Conservation (phyloP, 1,140 invertebrate species). For the Sitodiplosis mosellana region DNA sequence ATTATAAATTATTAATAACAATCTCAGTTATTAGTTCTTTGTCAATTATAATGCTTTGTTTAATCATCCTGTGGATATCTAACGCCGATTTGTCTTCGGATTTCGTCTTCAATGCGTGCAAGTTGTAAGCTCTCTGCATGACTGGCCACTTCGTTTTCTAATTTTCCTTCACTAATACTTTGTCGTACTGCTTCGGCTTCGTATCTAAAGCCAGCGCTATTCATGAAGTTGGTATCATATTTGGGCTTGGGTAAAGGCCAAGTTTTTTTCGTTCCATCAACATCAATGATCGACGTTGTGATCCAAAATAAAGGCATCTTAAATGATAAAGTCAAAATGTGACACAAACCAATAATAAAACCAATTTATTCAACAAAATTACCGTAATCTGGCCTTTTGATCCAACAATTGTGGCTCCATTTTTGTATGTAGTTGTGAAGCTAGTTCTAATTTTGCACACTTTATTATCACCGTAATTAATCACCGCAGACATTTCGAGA, state of each 20-base stretch:
- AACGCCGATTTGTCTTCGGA: neutral
- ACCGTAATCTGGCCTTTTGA: constrained; percentile 47
- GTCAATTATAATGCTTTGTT: no score
- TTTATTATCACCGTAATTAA: constrained; percentile 40
- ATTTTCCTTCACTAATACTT: neutral
- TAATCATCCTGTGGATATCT: neutral
- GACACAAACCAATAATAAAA: no score
- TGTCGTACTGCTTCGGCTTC: constrained; percentile 41
- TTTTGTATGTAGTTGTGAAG: constrained; percentile 32
- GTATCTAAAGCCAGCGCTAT: constrained; percentile 46
- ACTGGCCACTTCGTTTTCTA: neutral
- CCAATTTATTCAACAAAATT: constrained; percentile 2
- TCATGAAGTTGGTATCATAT: constrained; percentile 37
- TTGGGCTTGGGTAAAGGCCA: constrained; percentile 32
- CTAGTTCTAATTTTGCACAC: constrained; percentile 42
- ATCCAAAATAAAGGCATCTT: constrained; percentile 34
- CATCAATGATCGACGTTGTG: constrained; percentile 27
- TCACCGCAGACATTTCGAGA: constrained; percentile 36
- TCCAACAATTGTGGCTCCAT: constrained; percentile 46
- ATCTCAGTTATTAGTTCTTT: no score
- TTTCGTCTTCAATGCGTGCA: neutral
- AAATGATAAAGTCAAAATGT: constrained; percentile 5
- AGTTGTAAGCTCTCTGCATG: neutral
- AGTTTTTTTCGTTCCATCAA: constrained; percentile 28
- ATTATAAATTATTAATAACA: no score